Base-by-base conservation (phyloP, 2,888 invertebrate genomes). In the Hirtodrosophila histrioides region DNA sequence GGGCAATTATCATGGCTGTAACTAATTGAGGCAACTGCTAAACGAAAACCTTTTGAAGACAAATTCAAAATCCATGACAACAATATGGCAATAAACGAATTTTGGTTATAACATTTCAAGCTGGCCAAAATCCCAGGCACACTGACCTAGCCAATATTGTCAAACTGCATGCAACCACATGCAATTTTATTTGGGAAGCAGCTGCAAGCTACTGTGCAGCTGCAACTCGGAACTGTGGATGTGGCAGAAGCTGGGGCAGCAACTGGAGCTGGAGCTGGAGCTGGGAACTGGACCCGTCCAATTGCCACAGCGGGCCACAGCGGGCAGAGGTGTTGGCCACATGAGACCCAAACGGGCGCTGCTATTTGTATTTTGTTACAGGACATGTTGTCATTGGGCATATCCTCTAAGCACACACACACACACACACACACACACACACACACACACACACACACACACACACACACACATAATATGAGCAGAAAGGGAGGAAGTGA, bases 41-140 rank as follows among this genome's bases (percentile, higher is more conserved):
- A 11, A 43, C 17, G 39, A 43, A 53, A 45, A 23, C 51, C 53
- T 50, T 46, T 57, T 49, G 51, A 68, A 81, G 75, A 71, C 75
- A 69, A 82, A 82, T 75, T 78, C 54, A 58, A 63, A 69, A 66
- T 65, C 51, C 62, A 50, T 55, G 64, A 53, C 70, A 81, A 70
- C 70, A 78, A 78, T 82, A 71, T 50, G 68, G 67, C 75, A 78
- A 82, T 85, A 85, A 85, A 82, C 71, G 79, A 75, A 78, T 75
- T 75, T 85, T 69, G 66, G 69, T 65, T 63, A 63, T 75, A 69
- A 58, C 78, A 75, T 78, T 64, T 58, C 63, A 35, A 55, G 37
- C 54, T 23, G 50, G 48, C 36, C 61, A 41, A 50, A 54, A 61
- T 31, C 54, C 41, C 45, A 57, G 35, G 45, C 61, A 24, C 27